Base-by-base conservation (phyloP, 2,888 invertebrate species). In the Blastobasis adustella region DNA sequence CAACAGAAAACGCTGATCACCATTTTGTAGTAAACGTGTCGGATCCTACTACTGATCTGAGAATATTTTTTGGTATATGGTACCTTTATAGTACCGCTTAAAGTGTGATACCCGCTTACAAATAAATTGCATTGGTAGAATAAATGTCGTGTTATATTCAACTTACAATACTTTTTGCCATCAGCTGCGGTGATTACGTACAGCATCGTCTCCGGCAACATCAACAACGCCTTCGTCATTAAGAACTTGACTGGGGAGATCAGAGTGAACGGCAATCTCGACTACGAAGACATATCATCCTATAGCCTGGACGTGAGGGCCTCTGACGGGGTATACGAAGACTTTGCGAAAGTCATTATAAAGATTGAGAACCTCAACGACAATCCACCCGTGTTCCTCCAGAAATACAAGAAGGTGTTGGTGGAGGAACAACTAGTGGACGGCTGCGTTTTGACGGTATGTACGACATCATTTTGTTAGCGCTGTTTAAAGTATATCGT, bases 321-420 rank as follows among this genome's bases (percentile, higher is more conserved):
- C 0, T 94, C 93, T 57, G 96, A 97, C 73, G 97, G 97, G 1
- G 90, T 93, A 49, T 95, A 91, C 73, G 93, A 95, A 59, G 96
- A 96, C 68, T 92, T 92, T 52, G 94, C 97, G 0, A 92, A 91
- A 62, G 97, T 98, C 0, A 91, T 93, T 49, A 96, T 98, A 48
- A 92, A 93, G 62, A 94, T 98, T 50, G 93, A 93, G 62, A 95
- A 98, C 76, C 93, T 97, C 46, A 98, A 98, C 71, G 98, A 98
- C 74, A 97, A 98, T 76, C 93, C 94, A 0, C 98, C 98, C 0
- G 91, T 93, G 1, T 98, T 98, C 69, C 79, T 91, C 47, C 92
- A 92, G 49, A 90, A 93, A 49, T 93, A 93, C 65, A 92, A 92
- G 50, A 93, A 93, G 49, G 93, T 92, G 0, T 94, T 96, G 54